These are phyloP conservation scores for Hippocampus barbouri DNA, from an alignment of 2,113 vertebrate genomes.

Conservation along the genomic window DNA sequence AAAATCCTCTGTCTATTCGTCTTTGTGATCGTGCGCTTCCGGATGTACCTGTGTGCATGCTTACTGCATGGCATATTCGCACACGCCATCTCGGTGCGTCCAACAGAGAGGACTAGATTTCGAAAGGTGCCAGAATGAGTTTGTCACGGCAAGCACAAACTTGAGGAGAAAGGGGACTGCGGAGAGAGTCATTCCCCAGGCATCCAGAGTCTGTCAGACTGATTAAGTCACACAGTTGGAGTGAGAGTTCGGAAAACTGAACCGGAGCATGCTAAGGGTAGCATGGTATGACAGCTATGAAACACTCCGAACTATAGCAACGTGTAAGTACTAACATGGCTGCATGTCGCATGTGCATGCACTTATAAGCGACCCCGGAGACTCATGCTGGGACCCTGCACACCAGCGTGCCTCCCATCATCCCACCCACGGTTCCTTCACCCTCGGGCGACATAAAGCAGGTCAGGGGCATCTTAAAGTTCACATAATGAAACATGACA, in stretches of 20 bases:
- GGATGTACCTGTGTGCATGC: conserved; percentile 29
- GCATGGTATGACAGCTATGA: conserved; percentile 43
- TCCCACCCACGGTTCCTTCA: conserved; percentile 38
- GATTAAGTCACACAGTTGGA: conserved; percentile 80
- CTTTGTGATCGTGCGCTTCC: conserved; percentile 7
- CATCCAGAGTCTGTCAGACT: conserved; percentile 85
- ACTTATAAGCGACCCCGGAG: conserved; percentile 60
- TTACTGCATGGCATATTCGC: conserved; percentile 31
- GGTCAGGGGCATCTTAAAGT: conserved; percentile 69
- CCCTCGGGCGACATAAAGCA: conserved; percentile 58
- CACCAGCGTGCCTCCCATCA: conserved; percentile 44
- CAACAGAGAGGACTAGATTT: conserved; percentile 60
- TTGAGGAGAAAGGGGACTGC: conserved; percentile 74
- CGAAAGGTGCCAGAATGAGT: conserved; percentile 82
- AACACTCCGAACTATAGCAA: conserved; percentile 56
- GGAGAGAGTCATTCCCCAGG: conserved; percentile 73
- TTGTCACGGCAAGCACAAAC: conserved; percentile 78
- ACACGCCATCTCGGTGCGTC: conserved; percentile 19
- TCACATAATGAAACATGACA: conserved; percentile 67
- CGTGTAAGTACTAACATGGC: conserved; percentile 52
- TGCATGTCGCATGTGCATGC: conserved; percentile 48
- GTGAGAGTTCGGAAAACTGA: conserved; percentile 70
- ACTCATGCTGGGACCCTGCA: conserved; percentile 40
- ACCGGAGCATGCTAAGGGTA: conserved; percentile 58
- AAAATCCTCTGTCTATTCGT: conserved; percentile 29